phyloP scores from a whole-genome alignment of 1,140 invertebrate genomes.

The Mercenaria mercenaria region DNA sequence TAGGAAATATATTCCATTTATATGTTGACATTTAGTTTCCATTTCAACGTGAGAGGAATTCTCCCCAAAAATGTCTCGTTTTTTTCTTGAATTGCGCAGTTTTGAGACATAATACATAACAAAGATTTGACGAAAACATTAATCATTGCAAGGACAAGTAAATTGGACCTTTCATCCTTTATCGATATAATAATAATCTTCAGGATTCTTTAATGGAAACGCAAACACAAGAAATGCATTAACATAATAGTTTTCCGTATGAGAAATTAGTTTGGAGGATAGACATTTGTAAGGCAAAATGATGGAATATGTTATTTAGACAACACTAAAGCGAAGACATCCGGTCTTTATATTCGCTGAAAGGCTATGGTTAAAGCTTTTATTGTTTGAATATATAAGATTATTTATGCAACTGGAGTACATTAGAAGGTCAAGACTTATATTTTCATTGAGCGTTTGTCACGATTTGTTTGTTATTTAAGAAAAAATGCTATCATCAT shows the following conservation, averaged over 20 bases:
- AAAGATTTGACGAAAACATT: constrained; percentile 30
- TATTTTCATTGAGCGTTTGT: too few species aligned
- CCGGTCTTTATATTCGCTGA: neutral
- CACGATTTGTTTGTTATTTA: too few species aligned
- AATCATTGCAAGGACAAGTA: constrained; percentile 3
- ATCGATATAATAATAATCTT: constrained; percentile 18
- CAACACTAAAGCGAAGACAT: neutral
- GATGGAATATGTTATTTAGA: neutral
- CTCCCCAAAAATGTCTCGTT: neutral
- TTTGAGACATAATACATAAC: neutral
- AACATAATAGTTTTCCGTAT: constrained; percentile 4
- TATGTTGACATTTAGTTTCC: neutral
- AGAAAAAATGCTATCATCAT: too few species aligned
- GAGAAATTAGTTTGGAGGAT: neutral
- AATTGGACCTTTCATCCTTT: constrained; percentile 16
- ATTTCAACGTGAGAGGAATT: neutral
- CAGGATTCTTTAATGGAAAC: neutral
- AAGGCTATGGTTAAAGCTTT: constrained; percentile 8
- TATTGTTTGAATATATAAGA: neutral
- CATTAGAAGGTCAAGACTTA: too few species aligned
- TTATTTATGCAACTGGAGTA: neutral
- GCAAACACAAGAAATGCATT: constrained; percentile 27
- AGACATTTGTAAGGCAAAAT: constrained; percentile 11
- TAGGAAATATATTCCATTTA: neutral
- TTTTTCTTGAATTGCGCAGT: neutral